Conservation (phyloP, 2,888 invertebrate genomes). For the Coenonympha glycerion region DNA sequence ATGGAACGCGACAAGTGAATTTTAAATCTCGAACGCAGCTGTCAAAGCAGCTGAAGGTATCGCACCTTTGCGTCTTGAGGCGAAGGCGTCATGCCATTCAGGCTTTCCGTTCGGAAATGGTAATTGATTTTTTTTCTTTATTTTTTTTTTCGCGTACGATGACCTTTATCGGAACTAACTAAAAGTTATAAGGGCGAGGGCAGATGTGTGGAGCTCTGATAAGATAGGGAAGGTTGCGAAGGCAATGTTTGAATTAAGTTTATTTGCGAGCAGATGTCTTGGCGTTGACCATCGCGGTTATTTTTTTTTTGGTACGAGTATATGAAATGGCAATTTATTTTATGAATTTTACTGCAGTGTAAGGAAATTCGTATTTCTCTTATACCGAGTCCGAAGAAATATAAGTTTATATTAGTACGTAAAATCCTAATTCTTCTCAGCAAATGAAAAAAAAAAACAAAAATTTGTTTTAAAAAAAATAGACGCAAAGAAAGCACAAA, state of each 20-base stretch:
- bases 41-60: slow-evolving; percentile 33
- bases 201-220: slow-evolving; percentile 33
- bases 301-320: background rate
- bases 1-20: slow-evolving; percentile 21
- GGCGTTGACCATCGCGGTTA: background rate
- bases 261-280: slow-evolving; percentile 8
- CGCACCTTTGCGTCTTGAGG: slow-evolving; percentile 34
- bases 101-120: slow-evolving; percentile 13
- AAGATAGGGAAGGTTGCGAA: slow-evolving; percentile 19
- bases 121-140: slow-evolving; percentile 28
- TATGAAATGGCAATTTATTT: background rate
- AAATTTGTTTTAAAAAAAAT: no score
- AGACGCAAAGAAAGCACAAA: no score
- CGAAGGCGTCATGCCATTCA: slow-evolving; percentile 30
- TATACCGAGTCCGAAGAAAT: no score
- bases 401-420: no score
- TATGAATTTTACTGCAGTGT: background rate
- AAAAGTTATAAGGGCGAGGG: slow-evolving; percentile 25
- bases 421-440: no score
- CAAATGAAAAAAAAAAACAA: no score
- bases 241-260: background rate
- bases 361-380: no score
- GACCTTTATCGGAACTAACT: slow-evolving; percentile 33
- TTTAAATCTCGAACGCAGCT: slow-evolving; percentile 38
- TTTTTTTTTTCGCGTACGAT: slow-evolving; percentile 34